These are phyloP conservation scores for Lasioglossum figueresi DNA, from an alignment of 2,888 invertebrate species.

Conservation along the genomic window DNA sequence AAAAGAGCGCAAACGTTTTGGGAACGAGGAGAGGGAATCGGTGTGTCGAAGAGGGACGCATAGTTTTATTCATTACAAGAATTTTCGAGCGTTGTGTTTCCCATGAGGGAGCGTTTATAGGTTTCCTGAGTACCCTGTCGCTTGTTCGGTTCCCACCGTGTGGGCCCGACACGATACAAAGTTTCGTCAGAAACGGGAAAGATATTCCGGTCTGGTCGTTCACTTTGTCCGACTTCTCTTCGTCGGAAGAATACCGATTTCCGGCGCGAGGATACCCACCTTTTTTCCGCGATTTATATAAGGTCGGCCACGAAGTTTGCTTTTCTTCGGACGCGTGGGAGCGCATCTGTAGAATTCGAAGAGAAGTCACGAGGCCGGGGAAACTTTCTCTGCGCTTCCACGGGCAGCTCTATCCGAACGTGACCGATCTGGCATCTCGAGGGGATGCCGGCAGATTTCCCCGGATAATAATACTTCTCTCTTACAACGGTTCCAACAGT, in stretches of 20 bases:
- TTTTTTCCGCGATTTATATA: constrained; percentile 61
- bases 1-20: neutral
- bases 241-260: constrained; percentile 51
- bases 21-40: neutral
- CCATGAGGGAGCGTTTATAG: constrained; percentile 6
- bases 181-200: constrained; percentile 31
- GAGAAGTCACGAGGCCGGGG: constrained; percentile 65
- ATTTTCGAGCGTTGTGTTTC: neutral
- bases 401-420: constrained; percentile 82
- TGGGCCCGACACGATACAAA: constrained; percentile 19
- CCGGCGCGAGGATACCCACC: constrained; percentile 29
- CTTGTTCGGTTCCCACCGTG: constrained; percentile 13
- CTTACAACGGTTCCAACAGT: constrained; percentile 74
- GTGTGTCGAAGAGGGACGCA: neutral
- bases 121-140: constrained; percentile 22
- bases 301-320: constrained; percentile 55
- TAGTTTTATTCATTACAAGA: constrained; percentile 1
- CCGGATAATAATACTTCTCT: constrained; percentile 86
- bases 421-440: constrained; percentile 86
- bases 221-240: constrained; percentile 55
- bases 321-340: constrained; percentile 43
- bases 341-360: constrained; percentile 56
- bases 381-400: constrained; percentile 77
- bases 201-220: constrained; percentile 53
- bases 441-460: constrained; percentile 86